A percentile compares a stretch with the other conserved stretches of the same genome.
Conservation (phyloP, 2,113 vertebrate genomes). For the Indicator maculatus region DNA sequence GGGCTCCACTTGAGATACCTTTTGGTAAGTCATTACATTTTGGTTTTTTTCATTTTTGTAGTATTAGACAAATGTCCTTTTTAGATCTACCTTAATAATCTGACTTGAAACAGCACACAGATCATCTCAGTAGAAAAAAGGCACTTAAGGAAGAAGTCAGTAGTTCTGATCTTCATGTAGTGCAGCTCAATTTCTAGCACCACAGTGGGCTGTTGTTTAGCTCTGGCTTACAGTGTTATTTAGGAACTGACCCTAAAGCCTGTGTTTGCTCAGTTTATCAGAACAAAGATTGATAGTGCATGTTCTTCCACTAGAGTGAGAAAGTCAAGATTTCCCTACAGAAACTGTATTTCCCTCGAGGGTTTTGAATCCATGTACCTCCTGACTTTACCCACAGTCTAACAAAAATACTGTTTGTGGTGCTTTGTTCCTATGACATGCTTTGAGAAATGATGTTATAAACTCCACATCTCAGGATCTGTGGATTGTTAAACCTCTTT, state of each 20-base stretch:
- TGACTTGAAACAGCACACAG: neutral
- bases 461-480: neutral
- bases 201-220: neutral
- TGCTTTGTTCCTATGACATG: constrained; percentile 1
- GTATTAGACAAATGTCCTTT: neutral
- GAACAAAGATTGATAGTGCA: neutral
- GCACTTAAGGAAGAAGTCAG: neutral
- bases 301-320: neutral
- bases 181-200: neutral
- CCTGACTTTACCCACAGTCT: constrained; percentile 14
- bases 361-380: neutral
- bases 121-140: neutral
- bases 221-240: neutral
- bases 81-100: neutral
- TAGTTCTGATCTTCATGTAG: neutral
- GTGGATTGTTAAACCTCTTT: neutral
- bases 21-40: neutral
- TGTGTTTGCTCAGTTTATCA: constrained; percentile 8
- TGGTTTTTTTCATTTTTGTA: neutral
- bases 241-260: neutral
- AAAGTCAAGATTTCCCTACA: neutral
- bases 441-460: neutral
- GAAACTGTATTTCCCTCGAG: constrained; percentile 23
- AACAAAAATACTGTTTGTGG: constrained; percentile 10
- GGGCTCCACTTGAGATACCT: neutral